Base-by-base conservation (phyloP, 2,888 invertebrate species). In the Tupiocoris notatus region DNA sequence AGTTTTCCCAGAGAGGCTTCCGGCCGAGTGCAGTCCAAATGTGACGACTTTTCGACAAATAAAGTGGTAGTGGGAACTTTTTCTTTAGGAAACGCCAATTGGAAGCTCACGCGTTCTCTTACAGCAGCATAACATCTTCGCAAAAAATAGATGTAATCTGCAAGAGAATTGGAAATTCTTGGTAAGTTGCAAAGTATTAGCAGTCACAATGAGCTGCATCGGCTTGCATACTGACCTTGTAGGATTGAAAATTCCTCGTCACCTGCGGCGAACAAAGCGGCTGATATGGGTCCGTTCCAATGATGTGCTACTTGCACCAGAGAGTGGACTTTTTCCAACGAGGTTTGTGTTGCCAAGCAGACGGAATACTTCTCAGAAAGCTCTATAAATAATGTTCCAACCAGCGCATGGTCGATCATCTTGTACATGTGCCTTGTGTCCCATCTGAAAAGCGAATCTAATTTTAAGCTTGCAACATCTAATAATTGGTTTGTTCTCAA, bases 221-320 rank as follows among this genome's bases (percentile, higher is more conserved):
- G n/a, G n/a, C n/a, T n/a, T n/a, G n/a, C n/a, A n/a, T n/a, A n/a
- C 39, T 20, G 21, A 81, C 81, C 81, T 82, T 92, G 87, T 56
- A 94, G 84, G 0, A 91, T 85, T 77, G 89, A 88, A 80, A 92
- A 88, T 83, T 95, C 95, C 77, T 90, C 89, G 81, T 92, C 91
- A 1, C 91, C 91, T 16, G 92, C 90, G 0, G 91, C 91, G 83
- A 91, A 95, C 0, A 94, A 87, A 0, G 94, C 93, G 0, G 92
- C 88, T 0, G 95, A 95, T 81, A 96, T 91, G 0, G 94, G 92
- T 0, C 94, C 95, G 6, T 88, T 87, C 95, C 95, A 95, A 81
- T 93, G 91, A 65, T 90, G 88, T 0, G 92, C 91, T 57, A 94
- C 92, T 80, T 91, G 89, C 0, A 92, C 88, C 18, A 95, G 83